These are phyloP conservation scores for Sweltsa coloradensis DNA, from an alignment of 1,140 invertebrate genomes.

Conservation along the genomic window DNA sequence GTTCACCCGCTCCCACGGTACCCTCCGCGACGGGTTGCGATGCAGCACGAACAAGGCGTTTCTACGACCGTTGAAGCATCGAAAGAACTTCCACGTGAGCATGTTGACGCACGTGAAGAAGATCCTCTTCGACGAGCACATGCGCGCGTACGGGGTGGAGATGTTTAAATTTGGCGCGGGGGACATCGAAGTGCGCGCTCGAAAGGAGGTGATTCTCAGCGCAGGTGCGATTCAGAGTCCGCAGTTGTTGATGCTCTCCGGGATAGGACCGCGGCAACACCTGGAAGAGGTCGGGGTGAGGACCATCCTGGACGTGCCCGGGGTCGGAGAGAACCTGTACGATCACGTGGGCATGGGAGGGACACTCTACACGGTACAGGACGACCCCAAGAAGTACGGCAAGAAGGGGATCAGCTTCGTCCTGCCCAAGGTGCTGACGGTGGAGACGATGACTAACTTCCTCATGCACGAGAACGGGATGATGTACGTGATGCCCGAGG, in stretches of 20 bases:
- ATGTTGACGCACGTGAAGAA: slow-evolving; percentile 40
- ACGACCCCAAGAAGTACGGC: slow-evolving; percentile 30
- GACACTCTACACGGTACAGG: slow-evolving; percentile 39
- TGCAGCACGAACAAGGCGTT: slow-evolving; percentile 76
- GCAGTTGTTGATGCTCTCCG: slow-evolving; percentile 64
- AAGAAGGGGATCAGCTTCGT: slow-evolving; percentile 42
- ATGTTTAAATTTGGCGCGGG: slow-evolving; percentile 38
- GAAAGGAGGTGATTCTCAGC: slow-evolving; percentile 56
- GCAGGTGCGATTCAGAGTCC: slow-evolving; percentile 61
- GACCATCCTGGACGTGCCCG: slow-evolving; percentile 41
- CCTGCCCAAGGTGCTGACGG: slow-evolving; percentile 38
- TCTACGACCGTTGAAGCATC: slow-evolving; percentile 49
- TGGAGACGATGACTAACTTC: slow-evolving; percentile 40
- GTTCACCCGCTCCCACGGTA: slow-evolving; percentile 58
- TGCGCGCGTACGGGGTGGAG: slow-evolving; percentile 45
- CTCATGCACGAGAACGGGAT: slow-evolving; percentile 38
- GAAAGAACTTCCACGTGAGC: slow-evolving; percentile 57
- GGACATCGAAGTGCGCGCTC: slow-evolving; percentile 35
- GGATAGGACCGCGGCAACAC: slow-evolving; percentile 53
- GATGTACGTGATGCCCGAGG: slow-evolving; percentile 50
- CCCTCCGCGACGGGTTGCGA: slow-evolving; percentile 64
- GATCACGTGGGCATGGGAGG: slow-evolving; percentile 57
- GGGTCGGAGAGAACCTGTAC: slow-evolving; percentile 69
- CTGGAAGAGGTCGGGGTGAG: slow-evolving; percentile 32
- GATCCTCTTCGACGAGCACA: slow-evolving; percentile 42